A percentile compares a stretch with the other conserved stretches of the same genome.
phyloP scores from a whole-genome alignment of 2,888 invertebrate genomes.

The Chaetogeoica ovagalla region DNA sequence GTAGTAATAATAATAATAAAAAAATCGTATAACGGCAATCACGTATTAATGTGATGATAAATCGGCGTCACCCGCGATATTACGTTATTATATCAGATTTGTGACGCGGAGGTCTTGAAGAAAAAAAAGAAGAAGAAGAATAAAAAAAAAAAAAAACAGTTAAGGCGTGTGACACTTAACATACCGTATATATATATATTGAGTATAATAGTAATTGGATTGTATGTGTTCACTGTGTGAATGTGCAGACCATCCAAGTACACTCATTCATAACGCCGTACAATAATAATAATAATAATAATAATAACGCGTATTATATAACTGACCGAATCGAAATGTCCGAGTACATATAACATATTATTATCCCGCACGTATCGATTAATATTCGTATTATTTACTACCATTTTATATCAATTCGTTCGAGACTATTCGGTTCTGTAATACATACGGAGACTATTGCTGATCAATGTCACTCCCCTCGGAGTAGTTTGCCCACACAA shows the following conservation, averaged over 20 bases:
- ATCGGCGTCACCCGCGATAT: too few relatives aligned
- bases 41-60: too few relatives aligned
- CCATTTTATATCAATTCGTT: not conserved
- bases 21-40: too few relatives aligned
- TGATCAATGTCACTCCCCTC: too few relatives aligned
- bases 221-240: not conserved
- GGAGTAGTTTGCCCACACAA: too few relatives aligned
- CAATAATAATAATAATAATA: slow-evolving; percentile 13
- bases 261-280: not conserved
- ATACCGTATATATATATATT: not conserved
- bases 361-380: too few relatives aligned
- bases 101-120: too few relatives aligned
- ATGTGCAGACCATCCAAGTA: not conserved
- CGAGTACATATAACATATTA: not conserved
- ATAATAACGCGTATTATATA: too few relatives aligned
- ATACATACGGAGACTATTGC: too few relatives aligned
- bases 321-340: not conserved
- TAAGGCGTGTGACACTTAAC: not conserved
- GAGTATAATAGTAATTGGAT: not conserved
- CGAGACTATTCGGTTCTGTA: too few relatives aligned
- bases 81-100: too few relatives aligned
- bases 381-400: not conserved
- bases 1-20: too few relatives aligned
- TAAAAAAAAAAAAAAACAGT: slow-evolving; percentile 13
- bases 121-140: not conserved